Evolutionary conservation across 2,113 vertebrate species (phyloP), one percentile per base, ranked within the genome.

Genomic region (Tylochromis polylepis): DNA sequence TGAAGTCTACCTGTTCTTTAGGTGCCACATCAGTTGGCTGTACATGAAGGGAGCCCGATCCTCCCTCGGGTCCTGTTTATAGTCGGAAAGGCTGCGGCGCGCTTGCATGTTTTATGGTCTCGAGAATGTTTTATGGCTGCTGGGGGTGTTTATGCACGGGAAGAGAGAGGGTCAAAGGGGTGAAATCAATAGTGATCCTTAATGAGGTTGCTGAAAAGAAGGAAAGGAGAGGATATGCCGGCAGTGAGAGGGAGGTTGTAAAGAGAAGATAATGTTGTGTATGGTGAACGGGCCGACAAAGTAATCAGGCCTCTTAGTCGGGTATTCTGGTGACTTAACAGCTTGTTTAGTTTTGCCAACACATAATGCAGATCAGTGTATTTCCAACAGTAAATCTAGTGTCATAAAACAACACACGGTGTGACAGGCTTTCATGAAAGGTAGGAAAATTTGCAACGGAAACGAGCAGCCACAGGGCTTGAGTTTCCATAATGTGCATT

Each of bases 161-260:
- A 85, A 91, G 83, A 89, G 87, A 89, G 86, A 20, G 91, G 92
- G 92, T 93, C 86, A 92, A 20, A 20, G 38, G 83, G 92, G 90
- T 93, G 93, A 94, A 94, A 94, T 95, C 94, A 93, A 94, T 95
- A 94, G 87, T 65, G 84, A 87, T 85, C 84, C 79, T 94, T 95
- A 95, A 95, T 95, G 95, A 96, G 89, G 94, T 89, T 87, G 88
- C 88, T 88, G 90, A 87, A 91, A 90, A 83, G 85, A 57, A 82
- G 89, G 55, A 80, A 67, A 46, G 65, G 65, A 53, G 85, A 53
- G 62, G 27, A 51, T 29, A 46, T n/a, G 80, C 67, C 85, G 46
- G 24, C 60, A 65, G 60, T 59, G 82, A 87, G 78, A 53, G 83
- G 22, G 43, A 38, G 65, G 80, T 67, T 65, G 43, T 15, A 18